Evolutionary conservation across 2,113 vertebrate genomes (phyloP), one percentile per base, ranked within the genome.

Genomic region (Otocyon megalotis): DNA sequence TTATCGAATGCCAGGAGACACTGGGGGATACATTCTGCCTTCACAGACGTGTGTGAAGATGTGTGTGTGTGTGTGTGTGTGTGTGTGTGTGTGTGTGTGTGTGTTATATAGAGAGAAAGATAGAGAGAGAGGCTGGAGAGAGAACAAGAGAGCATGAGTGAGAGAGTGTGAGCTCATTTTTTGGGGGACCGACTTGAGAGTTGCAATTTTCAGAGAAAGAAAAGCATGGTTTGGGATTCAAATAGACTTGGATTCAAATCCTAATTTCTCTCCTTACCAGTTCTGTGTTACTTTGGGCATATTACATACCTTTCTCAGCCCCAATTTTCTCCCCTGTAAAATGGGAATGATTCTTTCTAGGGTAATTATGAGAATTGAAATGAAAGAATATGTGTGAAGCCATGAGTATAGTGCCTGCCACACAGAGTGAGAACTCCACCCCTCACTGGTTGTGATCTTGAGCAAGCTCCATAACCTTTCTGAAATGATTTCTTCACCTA

Each of bases 131-230:
- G 43, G 43, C 43, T 5, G 79, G 8, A 58, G 14, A 53, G 54
- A 56, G 6, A 80, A 35, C 30, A 8, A 37, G 24, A 83, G 37
- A 32, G 43, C 26, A 4, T 17, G 8, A 53, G 15, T 12, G 3
- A 22, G 22, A 12, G 1, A 48, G 30, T 35, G 43, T 63, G 56
- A 71, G 30, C 13, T 79, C 37, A 35, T 76, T 95, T 35, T 65
- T 14, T 35, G 9, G 48, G 74, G 65, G 26, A 2, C 11, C 81
- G 3, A 81, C 19, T 80, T 54, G 63, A 84, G 48, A 14, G 4
- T 71, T 92, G 32, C 37, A 24, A 14, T 62, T 93, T 97, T 95
- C 56, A 97, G 74, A 92, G 67, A 92, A 89, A 79, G 24, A n/a
- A 6, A 63, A 69, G 5, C 74, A 24, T 79, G 72, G 48, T 17